Conservation (phyloP, 2,113 vertebrate species). For the Myotis lucifugus region DNA sequence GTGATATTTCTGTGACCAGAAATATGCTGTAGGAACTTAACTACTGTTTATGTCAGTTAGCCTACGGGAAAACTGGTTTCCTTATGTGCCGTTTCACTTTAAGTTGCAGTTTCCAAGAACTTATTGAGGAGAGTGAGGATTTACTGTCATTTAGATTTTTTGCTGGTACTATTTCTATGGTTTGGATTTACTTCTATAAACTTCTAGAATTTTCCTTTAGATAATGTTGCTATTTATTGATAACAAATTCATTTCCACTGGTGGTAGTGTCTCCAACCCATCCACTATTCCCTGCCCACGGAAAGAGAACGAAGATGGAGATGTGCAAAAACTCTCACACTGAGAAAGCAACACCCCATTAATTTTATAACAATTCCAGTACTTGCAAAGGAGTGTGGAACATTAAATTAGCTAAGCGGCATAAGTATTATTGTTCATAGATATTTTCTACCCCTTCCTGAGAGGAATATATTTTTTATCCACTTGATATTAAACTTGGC, state of each 20-base stretch:
- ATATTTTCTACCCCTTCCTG: background rate
- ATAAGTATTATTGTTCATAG: background rate
- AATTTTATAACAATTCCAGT: background rate
- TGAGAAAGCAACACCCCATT: background rate
- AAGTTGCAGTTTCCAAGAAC: background rate
- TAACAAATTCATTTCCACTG: background rate
- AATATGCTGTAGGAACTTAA: background rate
- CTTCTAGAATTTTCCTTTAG: slow-evolving; percentile 18
- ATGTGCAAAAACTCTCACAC: background rate
- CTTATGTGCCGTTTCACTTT: background rate
- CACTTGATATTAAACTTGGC: background rate
- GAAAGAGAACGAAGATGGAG: background rate
- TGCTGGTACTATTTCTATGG: background rate
- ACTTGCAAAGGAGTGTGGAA: background rate
- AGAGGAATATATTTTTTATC: background rate
- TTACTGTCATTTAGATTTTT: background rate
- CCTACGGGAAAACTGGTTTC: background rate
- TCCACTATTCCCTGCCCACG: background rate
- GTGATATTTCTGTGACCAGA: background rate
- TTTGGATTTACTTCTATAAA: background rate
- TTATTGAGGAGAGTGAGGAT: background rate
- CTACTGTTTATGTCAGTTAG: background rate
- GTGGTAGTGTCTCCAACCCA: background rate
- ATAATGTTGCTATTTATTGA: background rate
- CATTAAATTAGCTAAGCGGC: background rate